These are phyloP conservation scores for Umimayanthus kanabou DNA, from an alignment of 92 coral and sea anemone genomes.

Conservation along the genomic window DNA sequence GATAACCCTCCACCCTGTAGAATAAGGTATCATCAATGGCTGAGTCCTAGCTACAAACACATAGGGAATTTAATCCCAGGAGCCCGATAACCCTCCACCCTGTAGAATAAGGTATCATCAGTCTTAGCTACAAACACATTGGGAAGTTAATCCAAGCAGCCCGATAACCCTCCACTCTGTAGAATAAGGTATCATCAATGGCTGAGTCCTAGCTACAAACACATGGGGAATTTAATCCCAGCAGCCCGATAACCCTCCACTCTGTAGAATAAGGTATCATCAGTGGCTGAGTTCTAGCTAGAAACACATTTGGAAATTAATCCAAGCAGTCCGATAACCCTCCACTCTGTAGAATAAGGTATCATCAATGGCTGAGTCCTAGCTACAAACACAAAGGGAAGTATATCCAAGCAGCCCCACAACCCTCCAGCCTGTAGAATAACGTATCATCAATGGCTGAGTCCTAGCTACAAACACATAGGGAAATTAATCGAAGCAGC, in stretches of 20 bases:
- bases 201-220: background rate
- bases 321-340: background rate
- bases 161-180: background rate
- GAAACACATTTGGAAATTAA: background rate
- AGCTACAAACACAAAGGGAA: background rate
- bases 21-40: background rate
- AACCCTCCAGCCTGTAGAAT: background rate
- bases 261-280: background rate
- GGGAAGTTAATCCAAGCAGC: background rate
- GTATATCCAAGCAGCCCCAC: background rate
- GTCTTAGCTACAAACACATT: background rate
- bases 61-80: background rate
- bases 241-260: background rate
- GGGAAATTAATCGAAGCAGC: background rate
- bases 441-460: background rate
- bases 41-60: background rate
- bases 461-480: background rate
- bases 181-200: background rate
- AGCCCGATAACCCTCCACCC: background rate
- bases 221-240: background rate
- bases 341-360: background rate
- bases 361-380: background rate
- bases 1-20: background rate
- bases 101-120: background rate
- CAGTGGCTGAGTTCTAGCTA: background rate